Base-by-base conservation (phyloP, 2,113 vertebrate genomes). In the Drymodes brunneopygia region DNA sequence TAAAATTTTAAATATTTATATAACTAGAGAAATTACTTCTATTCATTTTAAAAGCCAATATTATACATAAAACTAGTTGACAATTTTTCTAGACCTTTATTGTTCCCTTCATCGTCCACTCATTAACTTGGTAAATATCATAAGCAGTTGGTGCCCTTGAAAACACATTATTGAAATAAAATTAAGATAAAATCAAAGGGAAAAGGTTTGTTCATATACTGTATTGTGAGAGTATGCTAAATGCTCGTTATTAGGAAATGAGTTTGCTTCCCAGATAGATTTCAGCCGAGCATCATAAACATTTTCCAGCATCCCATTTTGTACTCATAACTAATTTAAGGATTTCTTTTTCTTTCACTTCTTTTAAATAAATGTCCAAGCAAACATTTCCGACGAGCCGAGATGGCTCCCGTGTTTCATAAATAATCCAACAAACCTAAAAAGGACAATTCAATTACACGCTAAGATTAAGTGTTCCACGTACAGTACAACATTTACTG, bases 21-120 rank as follows among this genome's bases (percentile, higher is more conserved):
- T 88, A 96, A 83, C 92, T 97, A 98, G 96, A 95, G 96, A 97
- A 74, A 94, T 94, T 61, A 95, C 69, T 93, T 95, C 74, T 96
- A 91, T 95, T 94, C 29, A 85, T 96, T 96, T 96, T 91, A 97
- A 98, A 98, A 98, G 95, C 97, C 96, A 97, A 94, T 97, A 96
- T 87, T 92, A 94, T 77, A 95, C 94, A 94, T 80, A 95, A 94
- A 97, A 90, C 82, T 83, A 96, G 81, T 88, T 15, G 31, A 35
- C 81, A 36, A 86, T 95, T 92, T 87, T 72, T 87, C 95, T 83
- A 96, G 82, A 94, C 70, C 83, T 88, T 96, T 92, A 77, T 7
- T 78, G 67, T 88, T 88, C 82, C 61, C 45, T 93, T 94, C 35
- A 66, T 62, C 6, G n/a, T 93, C 64, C 86, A 74, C 56, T 81